Evolutionary conservation across 2,888 invertebrate genomes (phyloP), one percentile per base, ranked within the genome.

Genomic region (Ceriagrion tenellum): DNA sequence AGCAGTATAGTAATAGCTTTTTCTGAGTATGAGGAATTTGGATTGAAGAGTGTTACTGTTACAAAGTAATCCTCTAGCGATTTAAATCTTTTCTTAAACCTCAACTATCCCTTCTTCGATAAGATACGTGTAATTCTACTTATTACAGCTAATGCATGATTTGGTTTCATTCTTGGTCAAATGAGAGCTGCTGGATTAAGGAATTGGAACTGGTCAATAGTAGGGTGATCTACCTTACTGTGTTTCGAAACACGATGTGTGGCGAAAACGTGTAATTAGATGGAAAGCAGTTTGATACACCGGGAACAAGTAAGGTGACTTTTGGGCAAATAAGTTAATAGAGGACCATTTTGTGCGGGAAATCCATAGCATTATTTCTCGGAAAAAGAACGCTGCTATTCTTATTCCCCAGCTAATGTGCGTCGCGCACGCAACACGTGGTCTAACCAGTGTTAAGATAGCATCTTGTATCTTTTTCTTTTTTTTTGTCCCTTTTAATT

Each of bases 301-400:
- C n/a, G n/a, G n/a, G 69, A n/a, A n/a, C n/a, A n/a, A 81, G 81
- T 81, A 35, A 81, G 35, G 81, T n/a, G 30, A 81, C 81, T 81
- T 81, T 81, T 81, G 10, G 35, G 81, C 81, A 81, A 81, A 81
- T 81, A 81, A 81, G 81, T 35, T 81, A 81, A 81, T 81, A 81
- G 30, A 35, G 16, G 81, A 35, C 81, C 81, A 35, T 81, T 81
- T 35, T 81, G 81, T 81, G 30, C 30, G 81, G 81, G 35, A 81
- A 81, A 81, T 35, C 81, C 81, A 81, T 81, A 35, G 81, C 30
- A 81, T 81, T 81, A 81, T 81, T 81, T 81, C 81, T 35, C 26
- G 81, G 30, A 81, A 59, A n/a, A 81, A 35, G 35, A 30, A 69
- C 18, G 12, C 69, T n/a, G 69, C 35, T 30, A 81, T 81, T 81